Evolutionary conservation across 2,888 invertebrate genomes (phyloP), one percentile per base, ranked within the genome.

Genomic region (Tenthredo notha): DNA sequence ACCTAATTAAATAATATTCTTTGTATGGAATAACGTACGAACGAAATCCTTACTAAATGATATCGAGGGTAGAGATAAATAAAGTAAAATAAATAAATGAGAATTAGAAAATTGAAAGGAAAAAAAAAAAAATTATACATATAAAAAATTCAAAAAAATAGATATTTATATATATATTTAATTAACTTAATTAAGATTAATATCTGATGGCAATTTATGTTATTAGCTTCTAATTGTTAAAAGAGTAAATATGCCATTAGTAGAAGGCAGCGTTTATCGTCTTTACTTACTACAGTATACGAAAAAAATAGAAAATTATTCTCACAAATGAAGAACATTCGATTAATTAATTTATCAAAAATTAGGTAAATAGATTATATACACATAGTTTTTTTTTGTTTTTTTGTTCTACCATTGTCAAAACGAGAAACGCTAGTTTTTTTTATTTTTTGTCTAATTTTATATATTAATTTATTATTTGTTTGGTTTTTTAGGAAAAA

Each of bases 81-180:
- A 87, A 87, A 87, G 87, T 85, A 84, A 86, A 86, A 84, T 86
- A 85, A 88, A 67, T 67, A 67, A 74, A 74, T 25, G 47, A 21
- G 74, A 21, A 43, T 43, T 10, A 21, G 43, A 43, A 74, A 74
- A 74, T 43, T 25, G 12, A 21, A 74, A 87, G 86, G 86, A 88
- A 88, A 86, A 88, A 88, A 86, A 88, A 87, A 86, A 86, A 87
- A 88, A 87, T 85, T 84, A 87, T 58, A 72, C 40, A 43, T n/a
- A 82, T 70, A 15, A n/a, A 58, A 86, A 86, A n/a, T n/a, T n/a
- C n/a, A n/a, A 67, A 86, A 86, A 86, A 87, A 86, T 86, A 85
- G 84, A 86, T 50, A 50, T 15, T 4, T 18, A 50, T 15, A 15
- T 18, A 7, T 50, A 84, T 85, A 85, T 87, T 85, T 87, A 86